A percentile compares a stretch with the other conserved stretches of the same genome.
phyloP scores from a whole-genome alignment of 92 coral and sea anemone genomes.

The Pocillopora meandrina region DNA sequence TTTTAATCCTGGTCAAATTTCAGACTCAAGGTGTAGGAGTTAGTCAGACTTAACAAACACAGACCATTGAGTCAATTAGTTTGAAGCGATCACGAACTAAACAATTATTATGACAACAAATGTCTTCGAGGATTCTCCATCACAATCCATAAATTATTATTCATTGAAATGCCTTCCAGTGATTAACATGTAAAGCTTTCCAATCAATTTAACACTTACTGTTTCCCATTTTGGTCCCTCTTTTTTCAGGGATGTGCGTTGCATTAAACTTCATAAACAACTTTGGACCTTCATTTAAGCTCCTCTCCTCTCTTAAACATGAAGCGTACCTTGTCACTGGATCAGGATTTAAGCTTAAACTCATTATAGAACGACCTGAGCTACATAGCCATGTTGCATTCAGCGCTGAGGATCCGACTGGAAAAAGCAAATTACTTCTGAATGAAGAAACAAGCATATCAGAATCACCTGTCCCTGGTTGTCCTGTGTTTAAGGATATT shows the following conservation, averaged over 20 bases:
- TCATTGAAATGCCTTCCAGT: neutral
- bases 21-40: too few relatives aligned
- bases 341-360: constrained; percentile 57
- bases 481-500: constrained; percentile 53
- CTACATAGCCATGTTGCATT: constrained; percentile 67
- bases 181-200: neutral
- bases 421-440: constrained; percentile 43
- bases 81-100: too few relatives aligned
- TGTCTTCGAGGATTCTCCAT: too few relatives aligned
- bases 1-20: too few relatives aligned
- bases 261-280: constrained; percentile 44
- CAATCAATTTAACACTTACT: neutral
- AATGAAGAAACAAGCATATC: constrained; percentile 58
- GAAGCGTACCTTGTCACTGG: constrained; percentile 42
- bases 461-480: constrained; percentile 40
- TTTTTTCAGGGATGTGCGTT: constrained; percentile 55
- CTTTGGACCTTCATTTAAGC: constrained; percentile 9
- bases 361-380: constrained; percentile 65
- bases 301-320: constrained; percentile 12
- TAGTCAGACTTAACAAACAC: too few relatives aligned
- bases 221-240: neutral
- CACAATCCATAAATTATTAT: too few relatives aligned
- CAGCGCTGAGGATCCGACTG: constrained; percentile 53
- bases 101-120: too few relatives aligned
- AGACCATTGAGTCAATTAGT: too few relatives aligned